These are phyloP conservation scores for Nomia melanderi DNA, from an alignment of 1,140 invertebrate species.

Conservation along the genomic window DNA sequence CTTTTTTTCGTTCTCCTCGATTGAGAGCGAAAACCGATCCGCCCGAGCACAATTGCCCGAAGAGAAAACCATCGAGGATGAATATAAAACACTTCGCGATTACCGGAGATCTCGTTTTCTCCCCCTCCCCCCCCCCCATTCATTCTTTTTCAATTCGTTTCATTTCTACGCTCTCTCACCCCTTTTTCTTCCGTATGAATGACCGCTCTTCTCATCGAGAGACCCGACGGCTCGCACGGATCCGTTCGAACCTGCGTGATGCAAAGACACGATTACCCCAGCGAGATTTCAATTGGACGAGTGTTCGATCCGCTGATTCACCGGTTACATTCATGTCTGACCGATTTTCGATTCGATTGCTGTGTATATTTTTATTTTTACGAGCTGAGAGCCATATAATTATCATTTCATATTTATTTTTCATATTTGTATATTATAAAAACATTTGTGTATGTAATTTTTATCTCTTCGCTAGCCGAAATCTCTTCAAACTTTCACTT, in stretches of 20 bases:
- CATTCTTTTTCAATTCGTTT: neutral
- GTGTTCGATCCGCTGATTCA: neutral
- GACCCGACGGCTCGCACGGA: slow-evolving; percentile 10
- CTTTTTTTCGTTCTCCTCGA: no score
- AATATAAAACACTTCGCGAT: slow-evolving; percentile 37
- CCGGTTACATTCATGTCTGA: neutral
- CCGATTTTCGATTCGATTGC: neutral
- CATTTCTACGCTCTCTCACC: neutral
- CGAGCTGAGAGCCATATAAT: no score
- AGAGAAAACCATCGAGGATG: slow-evolving; percentile 15
- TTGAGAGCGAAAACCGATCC: slow-evolving; percentile 27
- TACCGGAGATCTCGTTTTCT: slow-evolving; percentile 1
- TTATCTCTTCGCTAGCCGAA: no score
- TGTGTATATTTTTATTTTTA: no score
- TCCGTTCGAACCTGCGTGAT: slow-evolving; percentile 26
- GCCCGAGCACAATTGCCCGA: neutral
- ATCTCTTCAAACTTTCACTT: no score
- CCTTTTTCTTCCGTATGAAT: slow-evolving; percentile 34
- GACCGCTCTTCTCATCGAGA: neutral
- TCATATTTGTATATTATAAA: no score
- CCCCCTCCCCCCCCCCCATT: neutral
- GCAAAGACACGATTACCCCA: neutral
- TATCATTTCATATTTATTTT: no score
- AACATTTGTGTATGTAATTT: no score
- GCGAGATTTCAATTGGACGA: neutral